These are phyloP conservation scores for Corapipo altera DNA, from an alignment of 2,113 vertebrate genomes.

Conservation along the genomic window DNA sequence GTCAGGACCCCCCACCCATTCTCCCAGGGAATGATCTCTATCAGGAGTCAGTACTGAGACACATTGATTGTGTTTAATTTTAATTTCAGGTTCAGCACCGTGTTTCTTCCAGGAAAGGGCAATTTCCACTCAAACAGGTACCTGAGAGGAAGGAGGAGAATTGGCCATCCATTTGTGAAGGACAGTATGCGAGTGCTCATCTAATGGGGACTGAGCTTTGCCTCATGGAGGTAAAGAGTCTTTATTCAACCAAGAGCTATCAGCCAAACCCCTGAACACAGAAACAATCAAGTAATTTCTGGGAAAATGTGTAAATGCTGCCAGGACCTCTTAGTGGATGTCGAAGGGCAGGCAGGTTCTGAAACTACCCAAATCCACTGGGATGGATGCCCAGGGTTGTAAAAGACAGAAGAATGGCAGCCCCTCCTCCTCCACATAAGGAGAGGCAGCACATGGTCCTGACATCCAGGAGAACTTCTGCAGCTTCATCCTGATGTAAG, in stretches of 20 bases:
- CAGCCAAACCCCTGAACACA: neutral
- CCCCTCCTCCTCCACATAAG: neutral
- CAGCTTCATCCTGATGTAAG: neutral
- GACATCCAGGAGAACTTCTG: neutral
- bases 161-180: neutral
- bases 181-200: neutral
- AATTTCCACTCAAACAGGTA: neutral
- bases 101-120: neutral
- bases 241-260: neutral
- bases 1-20: neutral
- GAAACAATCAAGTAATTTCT: neutral
- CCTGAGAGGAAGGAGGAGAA: neutral
- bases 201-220: neutral
- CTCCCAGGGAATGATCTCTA: neutral
- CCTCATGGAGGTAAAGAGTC: neutral
- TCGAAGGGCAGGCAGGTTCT: neutral
- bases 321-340: neutral
- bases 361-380: neutral
- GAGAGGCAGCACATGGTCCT: accelerated
- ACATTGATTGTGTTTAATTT: neutral
- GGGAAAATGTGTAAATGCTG: neutral
- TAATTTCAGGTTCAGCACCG: accelerated
- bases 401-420: neutral
- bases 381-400: neutral
- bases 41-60: neutral